Evolutionary conservation across 2,888 invertebrate species (phyloP).

Genomic region (Phragmatobia fuliginosa): DNA sequence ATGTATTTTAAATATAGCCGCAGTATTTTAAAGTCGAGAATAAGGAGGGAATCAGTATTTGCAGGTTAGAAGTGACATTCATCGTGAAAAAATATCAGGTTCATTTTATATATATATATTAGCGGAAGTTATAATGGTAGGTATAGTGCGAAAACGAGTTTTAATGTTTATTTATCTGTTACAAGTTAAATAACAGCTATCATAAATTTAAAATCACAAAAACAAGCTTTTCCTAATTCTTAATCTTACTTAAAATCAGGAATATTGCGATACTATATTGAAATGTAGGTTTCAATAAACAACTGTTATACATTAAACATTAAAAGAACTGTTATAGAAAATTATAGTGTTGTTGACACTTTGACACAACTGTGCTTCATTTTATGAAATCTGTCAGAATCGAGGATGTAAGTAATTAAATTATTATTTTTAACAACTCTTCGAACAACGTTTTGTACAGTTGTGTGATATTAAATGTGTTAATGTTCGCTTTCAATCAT

Average conservation of each 20-base stretch:
- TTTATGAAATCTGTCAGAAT: neutral
- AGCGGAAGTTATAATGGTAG: neutral
- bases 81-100: neutral
- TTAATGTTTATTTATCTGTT: neutral
- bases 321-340: neutral
- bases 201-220: neutral
- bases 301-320: too few species aligned
- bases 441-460: neutral
- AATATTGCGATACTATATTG: neutral
- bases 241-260: neutral
- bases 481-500: neutral
- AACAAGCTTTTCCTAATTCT: neutral
- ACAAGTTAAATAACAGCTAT: neutral
- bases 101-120: neutral
- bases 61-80: neutral
- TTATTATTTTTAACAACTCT: neutral
- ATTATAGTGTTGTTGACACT: neutral
- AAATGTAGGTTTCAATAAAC: neutral
- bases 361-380: neutral
- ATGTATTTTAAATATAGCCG: constrained; percentile 1
- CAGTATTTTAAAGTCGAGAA: neutral
- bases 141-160: neutral
- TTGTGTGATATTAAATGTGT: neutral
- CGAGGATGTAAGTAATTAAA: constrained; percentile 1
- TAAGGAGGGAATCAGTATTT: neutral